Evolutionary conservation across 1,140 invertebrate species (phyloP).

Genomic region (Araneus ventricosus): DNA sequence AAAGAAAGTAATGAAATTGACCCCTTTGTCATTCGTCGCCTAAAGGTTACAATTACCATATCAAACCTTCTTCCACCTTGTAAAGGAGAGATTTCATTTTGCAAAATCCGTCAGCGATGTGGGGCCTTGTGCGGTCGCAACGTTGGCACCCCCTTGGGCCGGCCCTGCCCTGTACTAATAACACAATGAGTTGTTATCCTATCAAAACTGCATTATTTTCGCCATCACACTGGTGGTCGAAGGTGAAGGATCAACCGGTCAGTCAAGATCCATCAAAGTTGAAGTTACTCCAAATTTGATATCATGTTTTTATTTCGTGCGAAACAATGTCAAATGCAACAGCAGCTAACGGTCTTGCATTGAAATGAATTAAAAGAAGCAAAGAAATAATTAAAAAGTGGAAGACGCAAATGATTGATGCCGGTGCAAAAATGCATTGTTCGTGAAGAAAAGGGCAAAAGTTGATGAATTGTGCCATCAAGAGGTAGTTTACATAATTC

Average conservation of each 20-base stretch:
- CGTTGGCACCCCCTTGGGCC: no score
- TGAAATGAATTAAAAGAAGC: no score
- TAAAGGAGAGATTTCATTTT: no score
- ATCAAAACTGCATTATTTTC: neutral
- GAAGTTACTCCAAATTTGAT: neutral
- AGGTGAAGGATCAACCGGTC: neutral
- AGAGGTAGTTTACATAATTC: neutral
- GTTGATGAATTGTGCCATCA: constrained; percentile 12
- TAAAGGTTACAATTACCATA: no score
- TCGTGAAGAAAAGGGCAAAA: neutral
- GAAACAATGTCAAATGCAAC: neutral
- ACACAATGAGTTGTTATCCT: no score
- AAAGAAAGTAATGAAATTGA: no score
- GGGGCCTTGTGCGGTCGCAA: no score
- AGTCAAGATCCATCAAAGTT: neutral
- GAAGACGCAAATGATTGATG: neutral
- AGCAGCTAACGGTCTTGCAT: neutral
- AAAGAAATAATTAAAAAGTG: neutral
- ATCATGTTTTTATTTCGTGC: neutral
- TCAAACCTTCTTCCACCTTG: no score
- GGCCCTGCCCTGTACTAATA: no score
- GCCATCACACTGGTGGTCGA: neutral
- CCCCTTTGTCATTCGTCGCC: no score
- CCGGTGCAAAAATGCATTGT: neutral
- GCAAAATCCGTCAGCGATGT: no score